Evolutionary conservation across 2,113 vertebrate species (phyloP), one percentile per base, ranked within the genome.

Genomic region (Tupaia chinensis): DNA sequence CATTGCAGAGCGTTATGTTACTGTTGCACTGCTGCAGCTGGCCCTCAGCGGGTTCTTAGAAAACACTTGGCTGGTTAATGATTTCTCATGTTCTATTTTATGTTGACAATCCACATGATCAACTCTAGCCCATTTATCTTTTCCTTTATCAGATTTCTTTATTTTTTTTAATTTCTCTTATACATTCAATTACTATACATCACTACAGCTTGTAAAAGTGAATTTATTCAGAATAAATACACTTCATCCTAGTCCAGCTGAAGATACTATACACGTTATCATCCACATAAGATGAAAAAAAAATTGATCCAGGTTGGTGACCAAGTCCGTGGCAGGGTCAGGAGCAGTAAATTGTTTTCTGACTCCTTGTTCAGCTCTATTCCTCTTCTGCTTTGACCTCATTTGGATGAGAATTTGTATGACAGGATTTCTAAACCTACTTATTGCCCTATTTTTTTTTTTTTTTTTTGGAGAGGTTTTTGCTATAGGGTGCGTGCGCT

Each of bases 341-440:
- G 72, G 15, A 91, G 34, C n/a, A 74, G n/a, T 44, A 89, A 87
- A 56, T 32, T 70, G 32, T 72, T 89, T 95, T 89, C 82, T 89
- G 34, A 66, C 10, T 93, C 58, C 25, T 60, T 15, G 16, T 63
- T 95, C 13, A 92, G 1, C 69, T 56, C 58, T 88, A 4, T 87
- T 81, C 20, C 34, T 95, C 11, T 80, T 77, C 32, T 65, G 22
- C 58, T 81, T 0, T 89, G n/a, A 63, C n/a, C 66, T 6, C 12
- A 61, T 70, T 70, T n/a, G 94, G 61, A 34, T 73, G 22, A 58
- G 65, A 14, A 23, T 95, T 88, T 91, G 25, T 85, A 11, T 84
- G 84, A 66, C 68, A 77, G 13, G 32, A 73, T 93, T 93, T 95
- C 22, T 85, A 91, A 91, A 66, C 54, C 58, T 53, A 19, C 13